Percentiles rank a stretch among this genome's conserved stretches.
Conservation (phyloP, 2,888 invertebrate genomes). For the Geotrupes spiniger region DNA sequence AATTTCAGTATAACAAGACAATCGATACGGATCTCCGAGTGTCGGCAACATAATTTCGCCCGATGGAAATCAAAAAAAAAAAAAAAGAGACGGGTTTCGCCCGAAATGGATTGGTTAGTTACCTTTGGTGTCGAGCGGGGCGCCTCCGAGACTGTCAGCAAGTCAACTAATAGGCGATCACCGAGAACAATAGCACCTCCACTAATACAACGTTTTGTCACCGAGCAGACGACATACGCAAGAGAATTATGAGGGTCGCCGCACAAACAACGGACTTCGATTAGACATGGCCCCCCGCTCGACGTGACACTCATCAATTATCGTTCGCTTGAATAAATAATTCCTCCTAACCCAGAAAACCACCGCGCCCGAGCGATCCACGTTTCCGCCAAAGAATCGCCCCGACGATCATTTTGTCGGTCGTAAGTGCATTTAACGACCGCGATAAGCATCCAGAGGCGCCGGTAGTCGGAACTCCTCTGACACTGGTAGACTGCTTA, state of each 20-base stretch:
- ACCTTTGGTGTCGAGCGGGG: conserved; percentile 24
- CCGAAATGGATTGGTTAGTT: conserved; percentile 23
- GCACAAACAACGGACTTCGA: conserved; percentile 36
- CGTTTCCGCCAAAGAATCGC: conserved; percentile 25
- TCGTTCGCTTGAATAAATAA: no score
- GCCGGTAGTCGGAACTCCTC: conserved; percentile 32
- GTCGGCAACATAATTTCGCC: conserved; percentile 30
- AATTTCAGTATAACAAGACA: conserved; percentile 27
- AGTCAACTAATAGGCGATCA: conserved; percentile 30
- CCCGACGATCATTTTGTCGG: conserved; percentile 22
- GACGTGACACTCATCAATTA: no score
- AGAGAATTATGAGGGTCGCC: conserved; percentile 37
- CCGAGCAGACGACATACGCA: conserved; percentile 27
- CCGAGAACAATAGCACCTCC: conserved; percentile 34
- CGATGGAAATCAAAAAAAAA: conserved; percentile 25
- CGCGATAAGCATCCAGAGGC: conserved; percentile 38
- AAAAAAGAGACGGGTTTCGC: conserved; percentile 17
- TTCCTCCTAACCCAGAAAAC: no score
- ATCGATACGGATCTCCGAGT: conserved; percentile 26
- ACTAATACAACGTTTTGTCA: conserved; percentile 33
- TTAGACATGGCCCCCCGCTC: conserved; percentile 34
- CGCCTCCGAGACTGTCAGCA: conserved; percentile 26
- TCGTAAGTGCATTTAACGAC: conserved; percentile 16
- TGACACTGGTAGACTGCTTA: conserved; percentile 38
- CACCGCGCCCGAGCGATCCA: no score